A percentile compares a stretch with the other conserved stretches of the same genome.
Evolutionary conservation across 2,888 invertebrate genomes (phyloP).

Genomic region (Heliconius sara): DNA sequence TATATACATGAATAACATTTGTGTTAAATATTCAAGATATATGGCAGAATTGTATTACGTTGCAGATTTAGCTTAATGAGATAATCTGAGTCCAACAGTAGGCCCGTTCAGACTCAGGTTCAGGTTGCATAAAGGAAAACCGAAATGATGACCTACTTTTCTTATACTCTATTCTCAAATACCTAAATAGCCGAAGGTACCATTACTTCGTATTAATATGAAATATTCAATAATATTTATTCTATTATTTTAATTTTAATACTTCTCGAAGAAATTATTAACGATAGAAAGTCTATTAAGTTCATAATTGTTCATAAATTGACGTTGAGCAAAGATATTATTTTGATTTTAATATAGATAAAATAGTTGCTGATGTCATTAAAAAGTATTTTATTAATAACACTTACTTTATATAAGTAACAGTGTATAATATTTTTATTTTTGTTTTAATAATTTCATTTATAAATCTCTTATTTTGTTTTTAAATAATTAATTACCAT

Average conservation of each 20-base stretch:
- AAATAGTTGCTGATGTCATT: not conserved
- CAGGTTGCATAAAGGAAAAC: too few relatives aligned
- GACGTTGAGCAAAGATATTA: slow-evolving; percentile 23
- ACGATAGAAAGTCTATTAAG: not conserved
- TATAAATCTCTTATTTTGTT: too few relatives aligned
- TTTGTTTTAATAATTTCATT: not conserved
- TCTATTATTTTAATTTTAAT: not conserved
- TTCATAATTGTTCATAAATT: slow-evolving; percentile 24
- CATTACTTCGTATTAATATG: not conserved
- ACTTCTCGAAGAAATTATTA: not conserved
- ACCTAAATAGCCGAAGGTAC: not conserved
- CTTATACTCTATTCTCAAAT: not conserved
- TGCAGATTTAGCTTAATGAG: too few relatives aligned
- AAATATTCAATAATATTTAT: not conserved
- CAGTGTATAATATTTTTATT: slow-evolving; percentile 3
- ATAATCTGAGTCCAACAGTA: too few relatives aligned
- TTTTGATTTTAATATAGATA: not conserved
- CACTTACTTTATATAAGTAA: slow-evolving; percentile 12
- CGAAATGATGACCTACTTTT: not conserved
- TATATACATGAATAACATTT: not conserved
- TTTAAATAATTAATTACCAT: not conserved
- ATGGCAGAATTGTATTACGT: too few relatives aligned
- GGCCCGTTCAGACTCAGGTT: too few relatives aligned
- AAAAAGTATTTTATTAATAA: not conserved
- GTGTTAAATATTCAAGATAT: not conserved